Conservation (phyloP, 1,140 invertebrate genomes). For the Drosophila teissieri region DNA sequence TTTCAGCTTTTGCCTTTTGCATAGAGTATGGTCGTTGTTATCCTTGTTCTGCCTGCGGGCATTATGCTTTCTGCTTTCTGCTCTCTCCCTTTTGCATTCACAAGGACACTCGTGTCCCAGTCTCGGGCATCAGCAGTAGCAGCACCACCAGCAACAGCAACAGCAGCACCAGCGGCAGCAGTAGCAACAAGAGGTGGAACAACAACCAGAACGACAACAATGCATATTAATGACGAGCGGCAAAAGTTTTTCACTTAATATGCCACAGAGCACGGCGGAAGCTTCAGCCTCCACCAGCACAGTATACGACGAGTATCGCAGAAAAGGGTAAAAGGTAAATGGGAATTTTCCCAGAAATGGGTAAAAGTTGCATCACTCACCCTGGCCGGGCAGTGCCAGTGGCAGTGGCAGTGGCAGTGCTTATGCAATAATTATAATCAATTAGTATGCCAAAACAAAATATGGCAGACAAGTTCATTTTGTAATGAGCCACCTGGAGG, state of each 20-base stretch:
- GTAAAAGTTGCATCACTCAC: conserved; percentile 52
- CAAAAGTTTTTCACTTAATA: conserved; percentile 81
- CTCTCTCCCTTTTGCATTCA: conserved; percentile 28
- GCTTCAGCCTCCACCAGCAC: conserved; percentile 9
- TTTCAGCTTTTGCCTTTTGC: conserved; percentile 47
- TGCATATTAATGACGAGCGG: conserved; percentile 82
- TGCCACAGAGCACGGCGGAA: conserved; percentile 59
- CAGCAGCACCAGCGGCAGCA: conserved; percentile 23
- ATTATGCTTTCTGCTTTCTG: conserved; percentile 19
- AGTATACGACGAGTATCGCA: background rate
- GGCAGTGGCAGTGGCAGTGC: conserved; percentile 13
- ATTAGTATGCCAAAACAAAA: conserved; percentile 69
- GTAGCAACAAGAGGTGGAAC: conserved; percentile 48
- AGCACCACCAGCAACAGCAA: conserved; percentile 22
- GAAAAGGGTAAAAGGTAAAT: conserved; percentile 13
- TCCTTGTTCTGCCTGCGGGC: conserved; percentile 45
- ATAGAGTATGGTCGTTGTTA: conserved; percentile 45
- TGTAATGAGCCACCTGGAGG: conserved; percentile 50
- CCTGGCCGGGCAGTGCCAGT: conserved; percentile 6
- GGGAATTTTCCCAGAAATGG: conserved; percentile 42
- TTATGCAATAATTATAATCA: conserved; percentile 74
- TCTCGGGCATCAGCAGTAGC: conserved; percentile 30
- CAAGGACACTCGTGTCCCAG: conserved; percentile 60
- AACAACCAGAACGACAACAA: conserved; percentile 64
- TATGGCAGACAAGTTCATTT: conserved; percentile 57